Evolutionary conservation across 2,113 vertebrate species (phyloP).

Genomic region (Podarcis muralis): DNA sequence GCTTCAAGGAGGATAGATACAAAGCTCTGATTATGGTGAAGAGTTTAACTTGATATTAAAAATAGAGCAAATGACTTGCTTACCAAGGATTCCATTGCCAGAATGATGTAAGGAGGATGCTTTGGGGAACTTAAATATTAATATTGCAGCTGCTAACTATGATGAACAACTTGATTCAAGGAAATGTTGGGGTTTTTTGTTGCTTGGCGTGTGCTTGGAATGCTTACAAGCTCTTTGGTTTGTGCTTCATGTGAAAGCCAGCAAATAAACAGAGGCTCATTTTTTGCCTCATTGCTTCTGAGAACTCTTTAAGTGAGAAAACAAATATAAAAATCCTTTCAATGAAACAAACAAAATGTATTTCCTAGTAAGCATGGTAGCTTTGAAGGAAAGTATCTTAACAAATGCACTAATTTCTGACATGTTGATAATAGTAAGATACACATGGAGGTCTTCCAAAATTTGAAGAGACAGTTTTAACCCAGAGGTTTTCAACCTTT

Average conservation of each 20-base stretch:
- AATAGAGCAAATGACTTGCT: slow-evolving; percentile 18
- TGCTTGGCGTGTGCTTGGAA: background rate
- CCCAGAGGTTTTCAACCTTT: too few relatives aligned
- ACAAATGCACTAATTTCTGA: background rate
- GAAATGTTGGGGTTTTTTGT: too few relatives aligned
- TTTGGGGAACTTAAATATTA: background rate
- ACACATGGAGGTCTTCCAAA: background rate
- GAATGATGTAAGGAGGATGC: slow-evolving; percentile 3
- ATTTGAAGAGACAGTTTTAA: background rate
- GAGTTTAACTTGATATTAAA: background rate
- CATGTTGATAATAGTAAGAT: background rate
- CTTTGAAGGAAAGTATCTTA: background rate
- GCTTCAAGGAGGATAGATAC: background rate
- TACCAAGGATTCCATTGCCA: background rate
- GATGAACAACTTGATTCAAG: background rate
- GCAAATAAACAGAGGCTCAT: background rate
- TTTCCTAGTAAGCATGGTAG: too few relatives aligned
- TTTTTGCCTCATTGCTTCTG: slow-evolving; percentile 1
- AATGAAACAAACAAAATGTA: background rate
- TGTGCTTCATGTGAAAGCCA: background rate
- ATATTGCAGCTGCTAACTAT: background rate
- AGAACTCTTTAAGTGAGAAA: background rate
- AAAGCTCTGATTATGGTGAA: background rate
- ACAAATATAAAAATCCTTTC: background rate
- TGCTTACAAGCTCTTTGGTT: slow-evolving; percentile 35